phyloP scores from a whole-genome alignment of 2,113 vertebrate species.

The Meriones unguiculatus region DNA sequence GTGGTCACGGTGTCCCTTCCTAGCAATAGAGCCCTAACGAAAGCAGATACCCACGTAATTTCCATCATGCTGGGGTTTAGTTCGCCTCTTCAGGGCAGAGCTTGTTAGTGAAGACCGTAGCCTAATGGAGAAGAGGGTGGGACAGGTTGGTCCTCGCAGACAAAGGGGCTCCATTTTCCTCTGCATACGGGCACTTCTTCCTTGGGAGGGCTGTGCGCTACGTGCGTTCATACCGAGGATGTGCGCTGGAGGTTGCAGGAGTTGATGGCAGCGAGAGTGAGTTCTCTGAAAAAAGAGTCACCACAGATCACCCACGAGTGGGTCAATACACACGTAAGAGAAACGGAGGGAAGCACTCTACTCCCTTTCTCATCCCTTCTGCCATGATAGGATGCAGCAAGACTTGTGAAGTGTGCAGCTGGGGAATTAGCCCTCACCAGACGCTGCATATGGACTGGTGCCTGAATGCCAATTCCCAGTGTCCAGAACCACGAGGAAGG shows the following conservation, averaged over 20 bases:
- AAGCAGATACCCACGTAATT: background rate
- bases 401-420: too few species aligned
- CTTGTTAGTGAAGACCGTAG: background rate
- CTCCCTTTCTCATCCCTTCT: background rate
- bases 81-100: background rate
- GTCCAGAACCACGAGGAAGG: background rate
- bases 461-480: too few species aligned
- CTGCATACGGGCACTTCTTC: background rate
- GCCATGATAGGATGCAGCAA: background rate
- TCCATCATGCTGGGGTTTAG: background rate
- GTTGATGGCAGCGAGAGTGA: background rate
- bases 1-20: too few species aligned
- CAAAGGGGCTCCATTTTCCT: background rate
- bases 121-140: background rate
- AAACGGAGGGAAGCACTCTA: background rate
- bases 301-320: background rate
- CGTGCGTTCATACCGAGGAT: too few species aligned
- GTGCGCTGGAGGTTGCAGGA: background rate
- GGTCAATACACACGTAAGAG: background rate
- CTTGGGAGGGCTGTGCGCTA: background rate
- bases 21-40: background rate
- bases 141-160: background rate
- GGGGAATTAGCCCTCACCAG: too few species aligned
- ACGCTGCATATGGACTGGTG: too few species aligned
- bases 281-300: background rate